Evolutionary conservation across 2,797 vertebrate species (phyloP), one percentile per base, ranked within the genome.

Genomic region (Sebastes steindachneri): DNA sequence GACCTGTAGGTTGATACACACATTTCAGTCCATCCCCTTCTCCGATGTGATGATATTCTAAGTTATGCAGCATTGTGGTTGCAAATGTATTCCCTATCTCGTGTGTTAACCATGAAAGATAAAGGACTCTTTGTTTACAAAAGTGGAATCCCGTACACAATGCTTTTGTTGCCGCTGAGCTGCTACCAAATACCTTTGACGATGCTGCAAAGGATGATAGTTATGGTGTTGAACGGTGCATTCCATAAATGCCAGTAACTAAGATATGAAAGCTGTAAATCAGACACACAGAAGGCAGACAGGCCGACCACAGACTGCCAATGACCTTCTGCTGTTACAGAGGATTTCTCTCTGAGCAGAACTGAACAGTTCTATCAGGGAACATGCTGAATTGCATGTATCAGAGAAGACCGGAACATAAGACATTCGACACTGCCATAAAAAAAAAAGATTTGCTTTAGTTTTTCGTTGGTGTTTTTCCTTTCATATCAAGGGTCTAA

Each of bases 61-160:
- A 83, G 53, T 79, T 67, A 89, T 88, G 83, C 69, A 75, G 66
- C 64, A 29, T 60, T 87, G 81, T 72, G 57, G 74, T 35, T 89
- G 73, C 62, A 84, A 76, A 85, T 86, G 71, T 80, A 73, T 79
- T 88, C 75, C 10, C 15, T 17, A 28, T 83, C 26, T 53, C 25
- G 33, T 63, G 64, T 70, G 51, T 64, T 63, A 33, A 67, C 28
- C 41, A 55, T 53, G 59, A 85, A 19, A 57, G 5, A 86, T 80
- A 83, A 83, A 75, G 55, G 51, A 57, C 4, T 68, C 84, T 83
- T 87, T 92, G 83, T 89, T 68, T 69, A 35, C 15, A 31, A n/a
- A 45, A 35, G 25, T 72, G 26, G 57, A 81, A 55, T 72, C 15
- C 26, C n/a, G 67, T 60, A 37, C 76, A 85, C 45, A 55, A 59